These are phyloP conservation scores for Notarius quadriscutis DNA, from an alignment of 2,113 vertebrate species.

Conservation along the genomic window DNA sequence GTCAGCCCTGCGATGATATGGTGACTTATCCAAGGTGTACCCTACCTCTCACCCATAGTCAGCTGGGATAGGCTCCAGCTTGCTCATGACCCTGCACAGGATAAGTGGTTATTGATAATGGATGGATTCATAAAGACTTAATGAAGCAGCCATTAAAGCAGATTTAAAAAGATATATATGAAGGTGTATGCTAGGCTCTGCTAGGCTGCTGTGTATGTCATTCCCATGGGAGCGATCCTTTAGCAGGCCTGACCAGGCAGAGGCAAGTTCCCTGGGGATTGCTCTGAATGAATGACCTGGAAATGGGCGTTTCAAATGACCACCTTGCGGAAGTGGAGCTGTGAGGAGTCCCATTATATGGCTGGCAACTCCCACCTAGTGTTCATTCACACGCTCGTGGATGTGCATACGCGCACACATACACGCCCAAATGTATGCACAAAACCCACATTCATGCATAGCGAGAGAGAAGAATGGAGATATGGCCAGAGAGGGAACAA, in stretches of 20 bases:
- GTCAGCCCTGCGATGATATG: too few species aligned
- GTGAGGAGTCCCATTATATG: conserved; percentile 61
- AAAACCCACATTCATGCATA: conserved; percentile 21
- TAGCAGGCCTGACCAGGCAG: conserved; percentile 64
- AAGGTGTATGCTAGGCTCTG: not conserved
- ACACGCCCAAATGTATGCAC: conserved; percentile 14
- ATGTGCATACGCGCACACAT: conserved; percentile 63
- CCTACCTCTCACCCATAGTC: too few species aligned
- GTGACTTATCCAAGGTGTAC: too few species aligned
- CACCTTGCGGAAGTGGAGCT: conserved; percentile 70
- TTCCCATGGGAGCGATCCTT: conserved; percentile 68
- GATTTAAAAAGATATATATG: not conserved
- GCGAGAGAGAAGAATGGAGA: conserved; percentile 22
- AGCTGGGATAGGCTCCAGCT: too few species aligned
- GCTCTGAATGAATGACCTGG: conserved; percentile 72
- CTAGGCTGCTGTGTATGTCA: conserved; percentile 2
- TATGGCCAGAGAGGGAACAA: conserved; percentile 32
- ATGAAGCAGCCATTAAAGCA: not conserved
- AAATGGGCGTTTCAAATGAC: conserved; percentile 70
- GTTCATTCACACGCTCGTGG: conserved; percentile 64
- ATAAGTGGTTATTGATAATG: too few species aligned
- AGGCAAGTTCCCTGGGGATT: conserved; percentile 65
- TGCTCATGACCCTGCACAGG: too few species aligned
- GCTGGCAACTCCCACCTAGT: conserved; percentile 49
- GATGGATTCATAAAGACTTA: not conserved